These are phyloP conservation scores for Neomonachus schauinslandi DNA, from an alignment of 2,113 vertebrate species.

Conservation along the genomic window DNA sequence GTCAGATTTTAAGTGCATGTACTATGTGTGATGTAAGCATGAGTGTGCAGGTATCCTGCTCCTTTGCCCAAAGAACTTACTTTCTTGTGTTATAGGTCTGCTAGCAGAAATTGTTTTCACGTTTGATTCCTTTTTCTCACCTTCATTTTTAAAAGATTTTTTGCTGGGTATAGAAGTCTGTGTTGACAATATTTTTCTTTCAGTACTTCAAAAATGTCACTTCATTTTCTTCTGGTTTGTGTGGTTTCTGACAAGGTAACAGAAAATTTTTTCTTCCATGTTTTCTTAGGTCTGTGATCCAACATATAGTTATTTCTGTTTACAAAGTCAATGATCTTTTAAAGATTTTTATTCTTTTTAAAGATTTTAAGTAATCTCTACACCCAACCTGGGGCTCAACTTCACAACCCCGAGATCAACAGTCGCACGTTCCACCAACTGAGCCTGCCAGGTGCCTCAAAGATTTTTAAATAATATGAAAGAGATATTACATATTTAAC, in stretches of 20 bases:
- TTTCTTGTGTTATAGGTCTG: not conserved
- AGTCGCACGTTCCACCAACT: not conserved
- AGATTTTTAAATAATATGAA: not conserved
- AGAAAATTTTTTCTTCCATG: not conserved
- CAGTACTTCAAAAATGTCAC: not conserved
- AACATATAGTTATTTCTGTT: not conserved
- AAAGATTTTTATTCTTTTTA: not conserved
- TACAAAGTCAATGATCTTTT: not conserved
- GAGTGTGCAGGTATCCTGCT: not conserved
- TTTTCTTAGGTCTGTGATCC: not conserved
- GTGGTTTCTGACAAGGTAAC: not conserved
- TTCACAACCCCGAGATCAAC: not conserved
- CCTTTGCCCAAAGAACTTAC: not conserved
- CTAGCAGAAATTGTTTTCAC: not conserved
- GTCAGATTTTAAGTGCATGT: not conserved
- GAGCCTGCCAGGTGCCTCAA: not conserved
- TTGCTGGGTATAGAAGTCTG: not conserved
- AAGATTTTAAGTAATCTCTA: not conserved
- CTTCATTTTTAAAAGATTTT: not conserved
- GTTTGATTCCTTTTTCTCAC: not conserved
- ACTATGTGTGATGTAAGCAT: rapidly evolving
- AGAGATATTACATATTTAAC: not conserved
- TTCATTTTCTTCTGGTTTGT: not conserved
- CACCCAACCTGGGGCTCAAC: not conserved
- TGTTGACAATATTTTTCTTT: not conserved